Base-by-base conservation (phyloP, 2,797 vertebrate species). In the Arctocebus calabarensis region DNA sequence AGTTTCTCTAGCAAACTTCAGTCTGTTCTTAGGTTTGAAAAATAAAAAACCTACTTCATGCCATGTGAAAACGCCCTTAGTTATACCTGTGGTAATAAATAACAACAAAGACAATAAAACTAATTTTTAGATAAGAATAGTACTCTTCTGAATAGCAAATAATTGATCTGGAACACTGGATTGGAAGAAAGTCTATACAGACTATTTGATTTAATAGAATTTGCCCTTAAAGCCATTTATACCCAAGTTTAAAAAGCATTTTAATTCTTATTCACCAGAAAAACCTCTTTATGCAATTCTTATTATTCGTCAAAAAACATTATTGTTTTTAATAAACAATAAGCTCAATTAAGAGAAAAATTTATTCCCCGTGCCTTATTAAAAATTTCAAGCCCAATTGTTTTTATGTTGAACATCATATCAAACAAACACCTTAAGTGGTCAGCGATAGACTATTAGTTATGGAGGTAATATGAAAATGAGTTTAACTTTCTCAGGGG, bases 41-140 rank as follows among this genome's bases (percentile, higher is more conserved):
- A 48, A 97, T 70, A 94, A 90, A 90, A 70, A 57, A 70, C 62
- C 92, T 43, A 22, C 2, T 81, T 95, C 75, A 52, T 6, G 40
- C 78, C 48, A 12, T 40, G 5, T 71, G 94, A 87, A 97, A 98
- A 94, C 95, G 70, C 45, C 74, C 62, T 88, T 94, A 61, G 59
- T 92, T 85, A 11, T 55, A 20, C 62, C 43, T 74, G 16, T 10
- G 17, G 43, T 43, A 81, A 91, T 94, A 96, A 97, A 82, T 88
- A 79, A 43, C 22, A 81, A 23, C 59, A 84, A 43, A 25, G 32
- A 74, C 43, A 84, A 94, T 52, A 91, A 94, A 87, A 89, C 5
- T 74, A n/a, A 97, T 89, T 94, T 88, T 88, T 34, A 2, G 9
- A 91, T 95, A 82, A 77, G 10, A 95, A 90, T 79, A 57, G 64